Evolutionary conservation across 2,888 invertebrate genomes (phyloP).

Genomic region (Escarpia spicata): DNA sequence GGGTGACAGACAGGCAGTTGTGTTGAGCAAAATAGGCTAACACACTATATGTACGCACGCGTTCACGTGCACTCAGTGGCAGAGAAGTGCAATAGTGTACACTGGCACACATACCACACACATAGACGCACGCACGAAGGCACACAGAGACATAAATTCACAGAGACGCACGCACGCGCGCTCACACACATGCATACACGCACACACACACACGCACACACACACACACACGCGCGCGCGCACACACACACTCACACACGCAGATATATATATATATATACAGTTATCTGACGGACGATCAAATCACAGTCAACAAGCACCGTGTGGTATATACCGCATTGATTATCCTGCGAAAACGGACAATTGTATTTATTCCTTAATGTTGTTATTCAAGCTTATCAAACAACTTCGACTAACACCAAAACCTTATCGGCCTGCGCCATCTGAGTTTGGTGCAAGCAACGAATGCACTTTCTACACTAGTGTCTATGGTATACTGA

Average conservation of each 20-base stretch:
- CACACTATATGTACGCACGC: neutral
- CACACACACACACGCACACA: neutral
- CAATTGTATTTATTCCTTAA: neutral
- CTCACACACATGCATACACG: neutral
- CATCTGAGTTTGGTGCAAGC: neutral
- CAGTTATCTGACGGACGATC: too few species aligned
- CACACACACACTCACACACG: slow-evolving; percentile 21
- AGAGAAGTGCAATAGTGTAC: too few species aligned
- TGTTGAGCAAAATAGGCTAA: too few species aligned
- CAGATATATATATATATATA: neutral
- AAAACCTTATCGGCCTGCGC: neutral
- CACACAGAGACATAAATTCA: neutral
- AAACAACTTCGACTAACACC: neutral
- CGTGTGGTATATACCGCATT: neutral
- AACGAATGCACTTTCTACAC: neutral
- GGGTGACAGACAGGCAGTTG: neutral
- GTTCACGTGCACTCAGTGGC: neutral
- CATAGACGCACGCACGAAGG: neutral
- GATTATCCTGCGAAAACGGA: neutral
- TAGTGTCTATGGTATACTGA: neutral
- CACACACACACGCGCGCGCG: neutral
- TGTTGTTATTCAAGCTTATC: neutral
- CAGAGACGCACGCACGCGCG: neutral
- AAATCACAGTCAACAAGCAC: too few species aligned
- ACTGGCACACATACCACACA: too few species aligned